A percentile compares a stretch with the other conserved stretches of the same genome.
phyloP scores from a whole-genome alignment of 2,797 vertebrate genomes.

The Artibeus lituratus region DNA sequence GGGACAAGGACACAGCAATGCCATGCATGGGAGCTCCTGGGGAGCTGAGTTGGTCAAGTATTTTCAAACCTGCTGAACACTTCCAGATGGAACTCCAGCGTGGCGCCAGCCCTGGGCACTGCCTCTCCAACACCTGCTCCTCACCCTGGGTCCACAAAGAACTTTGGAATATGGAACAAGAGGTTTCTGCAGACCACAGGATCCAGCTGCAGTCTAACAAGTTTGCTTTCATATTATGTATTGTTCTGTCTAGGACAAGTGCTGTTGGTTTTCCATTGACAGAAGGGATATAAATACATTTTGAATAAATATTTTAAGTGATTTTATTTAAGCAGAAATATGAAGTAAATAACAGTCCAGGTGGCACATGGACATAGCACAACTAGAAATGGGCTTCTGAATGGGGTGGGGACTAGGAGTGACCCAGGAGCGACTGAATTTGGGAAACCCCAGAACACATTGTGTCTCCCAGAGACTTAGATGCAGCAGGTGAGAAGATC shows the following conservation, averaged over 20 bases:
- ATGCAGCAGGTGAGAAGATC: neutral
- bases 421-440: neutral
- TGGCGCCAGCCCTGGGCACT: neutral
- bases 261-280: neutral
- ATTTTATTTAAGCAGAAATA: neutral
- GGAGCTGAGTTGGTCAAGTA: no score
- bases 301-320: neutral
- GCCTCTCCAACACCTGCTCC: neutral
- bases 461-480: neutral
- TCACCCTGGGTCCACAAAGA: neutral
- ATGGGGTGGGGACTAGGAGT: no score
- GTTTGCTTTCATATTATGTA: fast-evolving
- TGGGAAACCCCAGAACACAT: neutral
- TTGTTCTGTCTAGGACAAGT: neutral
- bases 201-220: neutral
- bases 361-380: neutral
- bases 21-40: neutral
- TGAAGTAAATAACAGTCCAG: neutral
- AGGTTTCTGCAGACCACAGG: neutral
- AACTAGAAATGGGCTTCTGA: neutral
- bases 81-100: fast-evolving
- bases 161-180: fast-evolving
- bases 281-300: neutral
- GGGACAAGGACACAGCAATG: neutral
- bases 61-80: neutral